Percentiles rank a stretch among this genome's conserved stretches.
These are phyloP conservation scores for Sesamia inferens DNA, from an alignment of 2,888 invertebrate species.

Conservation along the genomic window DNA sequence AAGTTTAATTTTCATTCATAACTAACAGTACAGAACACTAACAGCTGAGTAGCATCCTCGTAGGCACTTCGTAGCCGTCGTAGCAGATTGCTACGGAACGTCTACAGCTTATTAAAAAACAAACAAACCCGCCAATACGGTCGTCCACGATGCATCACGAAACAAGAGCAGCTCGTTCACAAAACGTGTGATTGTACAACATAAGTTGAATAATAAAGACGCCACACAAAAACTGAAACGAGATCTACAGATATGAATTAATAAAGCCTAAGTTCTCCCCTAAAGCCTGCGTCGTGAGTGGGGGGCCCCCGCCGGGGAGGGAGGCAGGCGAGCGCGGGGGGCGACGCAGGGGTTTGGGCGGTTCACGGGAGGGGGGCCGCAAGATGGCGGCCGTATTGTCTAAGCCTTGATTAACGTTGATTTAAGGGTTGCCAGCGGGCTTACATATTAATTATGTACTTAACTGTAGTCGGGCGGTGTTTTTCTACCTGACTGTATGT, in stretches of 20 bases:
- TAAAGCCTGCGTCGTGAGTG: constrained; percentile 73
- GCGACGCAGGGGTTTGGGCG: constrained; percentile 47
- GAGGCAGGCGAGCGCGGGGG: constrained; percentile 54
- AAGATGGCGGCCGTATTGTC: constrained; percentile 88
- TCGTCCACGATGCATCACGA: constrained; percentile 15
- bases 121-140: constrained; percentile 16
- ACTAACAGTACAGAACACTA: background rate
- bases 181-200: constrained; percentile 56
- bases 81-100: constrained; percentile 66
- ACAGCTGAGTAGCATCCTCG: constrained; percentile 28
- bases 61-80: constrained; percentile 65
- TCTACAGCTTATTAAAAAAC: constrained; percentile 54
- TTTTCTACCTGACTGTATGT: constrained; percentile 72
- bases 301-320: constrained; percentile 61
- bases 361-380: constrained; percentile 67
- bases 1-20: background rate
- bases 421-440: constrained; percentile 81
- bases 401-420: constrained; percentile 87
- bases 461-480: constrained; percentile 69
- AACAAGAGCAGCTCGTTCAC: constrained; percentile 17
- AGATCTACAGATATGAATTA: constrained; percentile 77
- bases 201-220: constrained; percentile 74
- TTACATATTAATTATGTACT: constrained; percentile 89
- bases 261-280: constrained; percentile 79
- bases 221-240: constrained; percentile 69